These are phyloP conservation scores for Clarias pachynema DNA, from an alignment of 2,797 vertebrate species.

Conservation along the genomic window DNA sequence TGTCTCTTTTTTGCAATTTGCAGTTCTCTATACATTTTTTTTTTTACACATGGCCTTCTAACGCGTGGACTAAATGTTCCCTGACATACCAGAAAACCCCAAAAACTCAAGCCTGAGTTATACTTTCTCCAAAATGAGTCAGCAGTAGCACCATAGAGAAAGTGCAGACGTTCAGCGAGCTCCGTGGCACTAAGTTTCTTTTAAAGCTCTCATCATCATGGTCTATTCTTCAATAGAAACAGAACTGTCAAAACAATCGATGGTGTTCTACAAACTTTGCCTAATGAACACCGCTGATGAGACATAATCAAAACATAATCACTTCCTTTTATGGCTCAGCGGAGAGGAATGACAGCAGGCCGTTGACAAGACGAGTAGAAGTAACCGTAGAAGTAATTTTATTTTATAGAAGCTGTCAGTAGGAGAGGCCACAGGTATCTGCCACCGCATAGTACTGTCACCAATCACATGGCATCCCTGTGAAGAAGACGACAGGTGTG, in stretches of 20 bases:
- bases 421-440: slow-evolving; percentile 29
- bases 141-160: slow-evolving; percentile 25
- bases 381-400: slow-evolving; percentile 35
- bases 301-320: slow-evolving; percentile 55
- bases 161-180: slow-evolving; percentile 29
- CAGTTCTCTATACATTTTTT: slow-evolving; percentile 18
- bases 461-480: slow-evolving; percentile 27
- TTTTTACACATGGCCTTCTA: slow-evolving; percentile 12
- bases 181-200: slow-evolving; percentile 37
- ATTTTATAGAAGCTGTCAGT: slow-evolving; percentile 42
- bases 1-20: slow-evolving; percentile 17
- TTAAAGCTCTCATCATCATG: slow-evolving; percentile 26
- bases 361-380: slow-evolving; percentile 38
- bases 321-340: slow-evolving; percentile 45
- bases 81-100: slow-evolving; percentile 11
- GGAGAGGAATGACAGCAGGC: slow-evolving; percentile 40
- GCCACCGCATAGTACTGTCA: slow-evolving; percentile 34
- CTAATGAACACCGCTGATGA: slow-evolving; percentile 47
- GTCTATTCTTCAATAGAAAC: slow-evolving; percentile 42
- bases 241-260: slow-evolving; percentile 54
- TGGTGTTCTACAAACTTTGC: slow-evolving; percentile 42
- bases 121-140: slow-evolving; percentile 36
- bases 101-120: slow-evolving; percentile 7
- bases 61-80: background rate
- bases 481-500: slow-evolving; percentile 51